These are phyloP conservation scores for Cebidichthys violaceus DNA, from an alignment of 2,113 vertebrate genomes.

Conservation along the genomic window DNA sequence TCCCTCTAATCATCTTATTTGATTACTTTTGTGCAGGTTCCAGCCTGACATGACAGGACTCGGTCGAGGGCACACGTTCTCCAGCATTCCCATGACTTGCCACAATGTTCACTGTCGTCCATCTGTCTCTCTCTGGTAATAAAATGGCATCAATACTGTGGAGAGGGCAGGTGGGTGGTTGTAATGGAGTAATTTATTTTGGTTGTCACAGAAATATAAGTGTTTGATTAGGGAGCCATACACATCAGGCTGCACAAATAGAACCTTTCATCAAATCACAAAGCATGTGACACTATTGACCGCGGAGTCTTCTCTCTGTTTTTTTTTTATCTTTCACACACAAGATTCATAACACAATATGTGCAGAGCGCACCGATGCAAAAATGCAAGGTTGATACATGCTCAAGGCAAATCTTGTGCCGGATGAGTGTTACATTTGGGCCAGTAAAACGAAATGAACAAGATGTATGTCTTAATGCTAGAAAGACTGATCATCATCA, in stretches of 20 bases:
- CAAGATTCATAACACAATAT: slow-evolving; percentile 50
- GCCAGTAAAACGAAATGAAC: not conserved
- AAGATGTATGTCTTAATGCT: slow-evolving; percentile 1
- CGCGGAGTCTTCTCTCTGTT: slow-evolving; percentile 40
- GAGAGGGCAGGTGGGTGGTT: slow-evolving; percentile 77
- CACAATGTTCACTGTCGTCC: slow-evolving; percentile 54
- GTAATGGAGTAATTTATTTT: slow-evolving; percentile 84
- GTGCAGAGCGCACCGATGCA: slow-evolving; percentile 38
- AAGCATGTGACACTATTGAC: slow-evolving; percentile 80
- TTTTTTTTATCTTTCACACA: slow-evolving; percentile 55
- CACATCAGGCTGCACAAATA: slow-evolving; percentile 78
- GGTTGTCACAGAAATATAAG: slow-evolving; percentile 83
- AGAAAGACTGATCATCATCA: not conserved
- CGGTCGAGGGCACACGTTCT: slow-evolving; percentile 28
- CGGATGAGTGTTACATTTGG: slow-evolving; percentile 4
- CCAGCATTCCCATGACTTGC: slow-evolving; percentile 49
- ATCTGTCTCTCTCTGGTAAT: slow-evolving; percentile 70
- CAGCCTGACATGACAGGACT: slow-evolving; percentile 47
- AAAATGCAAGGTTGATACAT: slow-evolving; percentile 25
- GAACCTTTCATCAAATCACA: slow-evolving; percentile 83
- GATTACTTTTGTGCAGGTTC: slow-evolving; percentile 52
- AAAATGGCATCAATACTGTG: slow-evolving; percentile 76
- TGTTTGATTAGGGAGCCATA: slow-evolving; percentile 78
- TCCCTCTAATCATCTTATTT: slow-evolving; percentile 35
- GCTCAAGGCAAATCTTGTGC: slow-evolving; percentile 18